A percentile compares a stretch with the other conserved stretches of the same genome.
phyloP scores from a whole-genome alignment of 2,888 invertebrate species.

The Corythucha ciliata region DNA sequence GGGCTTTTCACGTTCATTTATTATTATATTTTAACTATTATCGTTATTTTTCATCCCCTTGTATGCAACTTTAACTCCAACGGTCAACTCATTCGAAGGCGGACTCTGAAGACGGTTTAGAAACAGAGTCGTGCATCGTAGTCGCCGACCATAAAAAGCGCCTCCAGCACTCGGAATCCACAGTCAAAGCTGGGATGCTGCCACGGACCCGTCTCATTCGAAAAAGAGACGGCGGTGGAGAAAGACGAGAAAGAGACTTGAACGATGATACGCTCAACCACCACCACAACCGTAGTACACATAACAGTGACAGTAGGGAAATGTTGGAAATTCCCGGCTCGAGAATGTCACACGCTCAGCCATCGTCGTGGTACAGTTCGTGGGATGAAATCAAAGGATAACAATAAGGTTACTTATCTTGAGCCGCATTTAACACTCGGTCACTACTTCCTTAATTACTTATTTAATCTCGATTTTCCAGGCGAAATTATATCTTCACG shows the following conservation, averaged over 20 bases:
- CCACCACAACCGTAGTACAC: too few species aligned
- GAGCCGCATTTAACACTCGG: neutral
- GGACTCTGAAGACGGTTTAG: conserved; percentile 42
- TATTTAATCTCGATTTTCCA: too few species aligned
- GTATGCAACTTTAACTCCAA: too few species aligned
- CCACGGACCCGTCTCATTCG: conserved; percentile 49
- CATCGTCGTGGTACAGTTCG: conserved; percentile 36
- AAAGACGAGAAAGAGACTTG: conserved; percentile 39
- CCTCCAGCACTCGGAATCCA: conserved; percentile 35
- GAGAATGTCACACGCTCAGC: conserved; percentile 16
- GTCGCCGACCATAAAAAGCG: conserved; percentile 59
- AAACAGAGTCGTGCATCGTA: conserved; percentile 58
- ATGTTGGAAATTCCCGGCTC: conserved; percentile 19
- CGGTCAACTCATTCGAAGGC: too few species aligned
- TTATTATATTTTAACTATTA: too few species aligned
- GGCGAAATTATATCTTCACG: neutral
- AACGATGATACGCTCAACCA: too few species aligned
- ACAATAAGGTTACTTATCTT: neutral
- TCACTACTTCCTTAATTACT: too few species aligned
- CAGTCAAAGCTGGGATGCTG: too few species aligned
- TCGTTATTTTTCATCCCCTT: too few species aligned
- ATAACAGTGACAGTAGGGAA: too few species aligned
- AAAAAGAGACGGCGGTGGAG: too few species aligned
- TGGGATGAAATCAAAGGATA: conserved; percentile 35
- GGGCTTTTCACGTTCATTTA: too few species aligned